Evolutionary conservation across 2,113 vertebrate genomes (phyloP).

Genomic region (Oncorhynchus mykiss): DNA sequence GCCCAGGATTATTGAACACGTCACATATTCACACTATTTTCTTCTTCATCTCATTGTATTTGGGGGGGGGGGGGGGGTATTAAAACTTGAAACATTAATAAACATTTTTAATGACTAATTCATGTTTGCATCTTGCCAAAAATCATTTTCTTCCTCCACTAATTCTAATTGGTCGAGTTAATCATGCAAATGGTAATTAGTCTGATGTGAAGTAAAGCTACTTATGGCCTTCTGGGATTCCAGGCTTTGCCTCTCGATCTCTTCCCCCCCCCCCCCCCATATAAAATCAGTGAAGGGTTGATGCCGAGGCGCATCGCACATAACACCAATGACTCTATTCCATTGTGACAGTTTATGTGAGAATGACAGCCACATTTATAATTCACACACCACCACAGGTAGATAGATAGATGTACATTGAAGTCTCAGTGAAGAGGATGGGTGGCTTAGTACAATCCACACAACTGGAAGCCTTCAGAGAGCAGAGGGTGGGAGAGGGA

Average conservation of each 20-base stretch:
- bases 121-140: slow-evolving; percentile 78
- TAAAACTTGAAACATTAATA: slow-evolving; percentile 74
- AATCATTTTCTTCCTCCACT: slow-evolving; percentile 71
- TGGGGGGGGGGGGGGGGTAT: slow-evolving; percentile 55
- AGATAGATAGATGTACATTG: slow-evolving; percentile 46
- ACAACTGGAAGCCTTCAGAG: slow-evolving; percentile 1
- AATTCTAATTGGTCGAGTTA: slow-evolving; percentile 81
- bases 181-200: slow-evolving; percentile 79
- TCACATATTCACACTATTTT: slow-evolving; percentile 69
- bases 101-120: slow-evolving; percentile 78
- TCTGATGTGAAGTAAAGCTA: slow-evolving; percentile 76
- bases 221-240: slow-evolving; percentile 65
- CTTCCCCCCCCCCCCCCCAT: too few relatives aligned
- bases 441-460: background rate
- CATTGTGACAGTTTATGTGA: slow-evolving; percentile 56
- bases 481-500: background rate
- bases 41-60: slow-evolving; percentile 72
- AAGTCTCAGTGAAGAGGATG: slow-evolving; percentile 37
- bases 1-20: slow-evolving; percentile 62
- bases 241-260: slow-evolving; percentile 68
- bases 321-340: slow-evolving; percentile 69
- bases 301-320: slow-evolving; percentile 60
- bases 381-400: slow-evolving; percentile 56
- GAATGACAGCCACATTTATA: slow-evolving; percentile 59
- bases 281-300: slow-evolving; percentile 75